phyloP scores from a whole-genome alignment of 2,113 vertebrate species.

The Neolamprologus variostigma region DNA sequence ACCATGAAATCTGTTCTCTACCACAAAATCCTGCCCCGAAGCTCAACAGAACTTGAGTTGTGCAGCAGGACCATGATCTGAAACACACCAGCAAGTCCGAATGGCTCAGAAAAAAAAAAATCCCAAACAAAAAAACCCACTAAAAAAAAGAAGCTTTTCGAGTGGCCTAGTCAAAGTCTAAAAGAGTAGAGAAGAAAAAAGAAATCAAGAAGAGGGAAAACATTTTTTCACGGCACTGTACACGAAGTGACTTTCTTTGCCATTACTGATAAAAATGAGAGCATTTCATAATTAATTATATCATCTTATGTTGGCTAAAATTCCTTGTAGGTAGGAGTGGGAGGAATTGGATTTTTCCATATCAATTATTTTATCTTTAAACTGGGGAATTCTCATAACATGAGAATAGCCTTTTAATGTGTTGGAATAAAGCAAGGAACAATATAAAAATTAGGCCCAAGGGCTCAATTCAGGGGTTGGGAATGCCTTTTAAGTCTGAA shows the following conservation, averaged over 20 bases:
- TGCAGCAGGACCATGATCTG: background rate
- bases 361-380: slow-evolving; percentile 37
- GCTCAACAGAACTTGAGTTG: background rate
- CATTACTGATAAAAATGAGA: background rate
- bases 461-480: slow-evolving; percentile 38
- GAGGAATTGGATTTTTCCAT: slow-evolving; percentile 21
- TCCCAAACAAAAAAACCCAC: background rate
- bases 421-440: slow-evolving; percentile 39
- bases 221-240: background rate
- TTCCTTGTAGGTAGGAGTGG: background rate
- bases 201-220: background rate
- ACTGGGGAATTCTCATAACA: slow-evolving; percentile 27
- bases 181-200: background rate
- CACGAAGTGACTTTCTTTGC: background rate
- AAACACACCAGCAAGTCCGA: background rate
- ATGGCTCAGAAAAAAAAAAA: background rate
- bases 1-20: background rate
- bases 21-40: background rate
- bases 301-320: background rate
- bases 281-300: background rate
- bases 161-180: background rate
- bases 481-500: slow-evolving; percentile 55
- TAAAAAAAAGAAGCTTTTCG: background rate
- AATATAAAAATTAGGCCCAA: slow-evolving; percentile 42
- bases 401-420: slow-evolving; percentile 24